Conservation (phyloP, 2,113 vertebrate species). For the Heliornis fulica region DNA sequence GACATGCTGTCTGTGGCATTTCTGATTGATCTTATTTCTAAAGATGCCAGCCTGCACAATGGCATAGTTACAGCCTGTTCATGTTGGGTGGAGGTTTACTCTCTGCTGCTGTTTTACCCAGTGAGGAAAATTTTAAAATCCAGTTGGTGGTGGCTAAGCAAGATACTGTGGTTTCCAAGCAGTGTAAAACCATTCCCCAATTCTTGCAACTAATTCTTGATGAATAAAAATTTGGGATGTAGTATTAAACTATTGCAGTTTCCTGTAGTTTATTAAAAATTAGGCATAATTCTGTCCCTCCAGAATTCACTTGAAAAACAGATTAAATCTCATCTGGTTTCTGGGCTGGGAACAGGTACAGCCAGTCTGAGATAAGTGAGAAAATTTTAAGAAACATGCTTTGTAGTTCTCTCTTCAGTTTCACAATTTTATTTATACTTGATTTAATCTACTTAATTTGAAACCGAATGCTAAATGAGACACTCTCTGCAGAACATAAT, state of each 20-base stretch:
- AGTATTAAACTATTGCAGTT: not conserved
- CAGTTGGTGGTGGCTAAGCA: not conserved
- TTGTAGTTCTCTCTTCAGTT: not conserved
- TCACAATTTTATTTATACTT: not conserved
- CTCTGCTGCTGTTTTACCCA: not conserved
- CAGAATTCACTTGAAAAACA: not conserved
- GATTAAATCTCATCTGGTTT: not conserved
- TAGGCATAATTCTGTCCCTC: not conserved
- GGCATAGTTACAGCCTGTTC: not conserved
- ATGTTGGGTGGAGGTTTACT: not conserved
- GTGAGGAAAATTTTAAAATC: not conserved
- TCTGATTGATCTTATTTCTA: not conserved
- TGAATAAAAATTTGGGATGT: not conserved
- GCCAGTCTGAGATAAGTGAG: not conserved
- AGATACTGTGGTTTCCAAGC: not conserved
- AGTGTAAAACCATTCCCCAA: not conserved
- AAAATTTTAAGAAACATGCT: not conserved
- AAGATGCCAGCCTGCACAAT: not conserved
- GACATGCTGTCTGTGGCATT: not conserved
- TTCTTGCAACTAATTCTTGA: not conserved
- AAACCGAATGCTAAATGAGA: not conserved
- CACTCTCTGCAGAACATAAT: not conserved
- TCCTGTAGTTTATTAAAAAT: not conserved
- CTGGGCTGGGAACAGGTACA: not conserved
- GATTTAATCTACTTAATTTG: not conserved